These are phyloP conservation scores for Yponomeuta sedellus DNA, from an alignment of 2,888 invertebrate species.

Conservation along the genomic window DNA sequence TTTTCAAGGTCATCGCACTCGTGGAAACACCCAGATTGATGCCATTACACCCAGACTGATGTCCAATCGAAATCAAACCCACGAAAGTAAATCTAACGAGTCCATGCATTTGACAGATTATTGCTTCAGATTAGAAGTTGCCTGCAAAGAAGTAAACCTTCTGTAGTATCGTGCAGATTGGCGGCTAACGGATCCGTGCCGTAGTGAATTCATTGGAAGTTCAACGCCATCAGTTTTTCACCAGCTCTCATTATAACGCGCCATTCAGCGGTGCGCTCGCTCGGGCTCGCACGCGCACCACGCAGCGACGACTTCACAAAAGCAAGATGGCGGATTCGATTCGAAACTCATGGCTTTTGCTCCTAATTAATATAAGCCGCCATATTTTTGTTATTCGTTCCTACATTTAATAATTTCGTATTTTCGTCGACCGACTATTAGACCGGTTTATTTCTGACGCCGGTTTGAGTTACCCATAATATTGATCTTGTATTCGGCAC, in stretches of 20 bases:
- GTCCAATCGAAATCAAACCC: too few relatives aligned
- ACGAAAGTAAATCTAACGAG: too few relatives aligned
- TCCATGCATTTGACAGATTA: too few relatives aligned
- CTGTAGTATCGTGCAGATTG: not conserved
- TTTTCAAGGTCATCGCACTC: too few relatives aligned
- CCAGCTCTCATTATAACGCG: not conserved
- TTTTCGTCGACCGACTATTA: too few relatives aligned
- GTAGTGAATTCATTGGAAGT: not conserved
- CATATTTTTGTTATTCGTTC: not conserved
- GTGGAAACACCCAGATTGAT: too few relatives aligned
- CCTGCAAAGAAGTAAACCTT: not conserved
- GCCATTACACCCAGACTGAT: too few relatives aligned
- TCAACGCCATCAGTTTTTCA: conserved; percentile 1
- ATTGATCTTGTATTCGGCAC: not conserved
- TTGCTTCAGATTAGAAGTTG: not conserved
- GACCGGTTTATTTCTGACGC: too few relatives aligned
- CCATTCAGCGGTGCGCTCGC: not conserved
- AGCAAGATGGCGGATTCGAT: not conserved
- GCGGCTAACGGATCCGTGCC: not conserved
- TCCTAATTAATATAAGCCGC: not conserved
- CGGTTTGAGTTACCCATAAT: too few relatives aligned
- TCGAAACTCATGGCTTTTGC: not conserved
- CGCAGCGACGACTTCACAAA: not conserved
- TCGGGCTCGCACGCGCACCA: not conserved
- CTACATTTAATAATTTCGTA: not conserved